These are phyloP conservation scores for Micropoecilia bifurca DNA, from an alignment of 2,797 vertebrate species.

Conservation along the genomic window DNA sequence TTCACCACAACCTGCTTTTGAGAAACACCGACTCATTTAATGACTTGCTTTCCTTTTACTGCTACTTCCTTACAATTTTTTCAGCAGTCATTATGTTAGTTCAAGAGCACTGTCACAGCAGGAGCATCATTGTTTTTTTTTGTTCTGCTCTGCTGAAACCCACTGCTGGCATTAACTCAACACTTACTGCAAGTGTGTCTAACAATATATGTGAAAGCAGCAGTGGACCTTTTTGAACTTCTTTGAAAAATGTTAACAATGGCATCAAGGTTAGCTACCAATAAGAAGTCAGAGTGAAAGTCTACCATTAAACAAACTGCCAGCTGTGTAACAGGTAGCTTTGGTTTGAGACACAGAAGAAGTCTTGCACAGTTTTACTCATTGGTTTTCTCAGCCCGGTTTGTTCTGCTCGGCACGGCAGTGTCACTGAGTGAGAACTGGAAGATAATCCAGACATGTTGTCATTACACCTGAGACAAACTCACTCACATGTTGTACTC, in stretches of 20 bases:
- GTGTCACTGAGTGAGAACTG: background rate
- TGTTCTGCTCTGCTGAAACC: slow-evolving; percentile 56
- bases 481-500: background rate
- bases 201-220: slow-evolving; percentile 41
- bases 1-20: slow-evolving; percentile 22
- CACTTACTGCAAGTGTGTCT: slow-evolving; percentile 35
- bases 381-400: background rate
- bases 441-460: background rate
- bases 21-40: slow-evolving; percentile 50
- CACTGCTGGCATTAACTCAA: slow-evolving; percentile 46
- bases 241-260: slow-evolving; percentile 22
- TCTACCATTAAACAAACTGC: background rate
- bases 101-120: slow-evolving; percentile 51
- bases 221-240: slow-evolving; percentile 22
- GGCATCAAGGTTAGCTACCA: slow-evolving; percentile 22
- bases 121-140: slow-evolving; percentile 51
- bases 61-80: slow-evolving; percentile 42
- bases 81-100: slow-evolving; percentile 52
- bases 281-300: slow-evolving; percentile 18
- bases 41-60: background rate
- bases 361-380: background rate
- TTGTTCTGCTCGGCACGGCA: background rate
- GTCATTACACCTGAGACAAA: background rate
- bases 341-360: background rate
- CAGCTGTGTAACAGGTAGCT: background rate